Evolutionary conservation across 2,113 vertebrate species (phyloP), one percentile per base, ranked within the genome.

Genomic region (Gadus chalcogrammus): DNA sequence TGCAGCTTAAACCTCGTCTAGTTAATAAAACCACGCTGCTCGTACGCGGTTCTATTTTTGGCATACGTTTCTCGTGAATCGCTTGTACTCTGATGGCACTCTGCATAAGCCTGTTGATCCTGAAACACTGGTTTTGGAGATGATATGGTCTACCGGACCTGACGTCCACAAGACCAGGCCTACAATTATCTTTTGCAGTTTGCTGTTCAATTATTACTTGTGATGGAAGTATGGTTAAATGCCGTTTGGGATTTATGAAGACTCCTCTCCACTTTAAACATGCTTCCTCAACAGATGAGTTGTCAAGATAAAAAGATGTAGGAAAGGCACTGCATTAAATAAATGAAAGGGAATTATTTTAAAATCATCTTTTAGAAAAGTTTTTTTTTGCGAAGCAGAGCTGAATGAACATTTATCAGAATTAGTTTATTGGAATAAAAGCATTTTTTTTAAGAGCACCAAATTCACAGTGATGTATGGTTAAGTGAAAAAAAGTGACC

Each of bases 381-480:
- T 35, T 35, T 5, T 4, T 35, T 35, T 58, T 58, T 48, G 55
- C 4, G 6, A 17, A 17, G 55, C 15, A 58, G 55, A 78, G 58
- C 78, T 76, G 72, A 77, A 67, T 38, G 68, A 65, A 69, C 70
- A 64, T 69, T 67, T 58, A 76, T 77, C 56, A 84, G 64, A 80
- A 74, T 72, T 28, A 58, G 48, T 90, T 91, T 88, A 89, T 90
- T 87, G 20, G 52, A 85, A 77, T 86, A 84, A 86, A 88, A 84
- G 53, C 66, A 73, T 82, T 71, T 74, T 76, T 83, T 64, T 78
- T 87, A 81, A 76, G 27, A 74, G 88, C 88, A 92, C 90, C 90
- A 84, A 70, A 82, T 87, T 92, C 90, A 91, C 92, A 92, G 91
- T 92, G 89, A 88, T 80, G 81, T 78, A 83, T 85, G 63, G 76